phyloP scores from a whole-genome alignment of 1,140 invertebrate genomes.

The Eriocheir sinensis region DNA sequence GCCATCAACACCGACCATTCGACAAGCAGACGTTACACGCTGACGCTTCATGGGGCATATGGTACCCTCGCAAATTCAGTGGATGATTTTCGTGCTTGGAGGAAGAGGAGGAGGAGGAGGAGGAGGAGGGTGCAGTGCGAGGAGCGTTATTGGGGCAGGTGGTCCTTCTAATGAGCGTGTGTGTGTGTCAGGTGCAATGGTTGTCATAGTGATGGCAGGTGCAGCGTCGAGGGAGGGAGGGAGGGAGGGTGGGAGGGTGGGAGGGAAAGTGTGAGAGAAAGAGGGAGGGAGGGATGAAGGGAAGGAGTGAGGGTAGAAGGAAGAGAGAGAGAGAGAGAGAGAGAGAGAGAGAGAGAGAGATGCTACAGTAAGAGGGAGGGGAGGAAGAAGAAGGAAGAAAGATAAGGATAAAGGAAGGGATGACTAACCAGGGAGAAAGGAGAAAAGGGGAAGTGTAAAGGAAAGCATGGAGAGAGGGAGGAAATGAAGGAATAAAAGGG shows the following conservation, averaged over 20 bases:
- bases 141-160: not conserved
- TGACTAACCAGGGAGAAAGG: no score
- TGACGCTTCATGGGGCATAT: not conserved
- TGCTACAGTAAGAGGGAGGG: no score
- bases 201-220: conserved; percentile 23
- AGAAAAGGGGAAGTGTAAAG: no score
- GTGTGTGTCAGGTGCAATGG: conserved; percentile 1
- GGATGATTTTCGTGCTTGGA: not conserved
- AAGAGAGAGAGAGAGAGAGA: no score
- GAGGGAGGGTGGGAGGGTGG: not conserved
- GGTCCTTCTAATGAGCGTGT: conserved; percentile 21
- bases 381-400: no score
- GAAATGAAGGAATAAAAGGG: no score
- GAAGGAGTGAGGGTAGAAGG: not conserved
- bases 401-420: no score
- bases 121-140: not conserved
- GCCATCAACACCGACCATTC: no score
- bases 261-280: not conserved
- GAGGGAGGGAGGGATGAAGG: not conserved
- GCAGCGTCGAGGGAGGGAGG: not conserved
- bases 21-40: not conserved
- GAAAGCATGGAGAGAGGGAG: no score
- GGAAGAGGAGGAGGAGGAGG: not conserved
- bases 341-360: no score
- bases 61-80: not conserved